Base-by-base conservation (phyloP, 2,113 vertebrate species). In the Pelecanus crispus region DNA sequence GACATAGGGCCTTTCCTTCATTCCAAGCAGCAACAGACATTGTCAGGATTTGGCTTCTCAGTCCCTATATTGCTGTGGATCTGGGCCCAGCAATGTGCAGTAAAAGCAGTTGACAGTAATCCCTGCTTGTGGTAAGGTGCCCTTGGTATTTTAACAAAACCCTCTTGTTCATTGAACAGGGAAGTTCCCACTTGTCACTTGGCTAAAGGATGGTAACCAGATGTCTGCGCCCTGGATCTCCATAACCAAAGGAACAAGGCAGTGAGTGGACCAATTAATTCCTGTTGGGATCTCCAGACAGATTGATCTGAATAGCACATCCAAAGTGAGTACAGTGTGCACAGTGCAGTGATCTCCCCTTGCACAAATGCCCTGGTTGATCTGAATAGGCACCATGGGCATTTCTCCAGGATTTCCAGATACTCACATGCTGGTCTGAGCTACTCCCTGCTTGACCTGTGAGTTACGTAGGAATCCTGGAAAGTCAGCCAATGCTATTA, bases 361-460 rank as follows among this genome's bases (percentile, higher is more conserved):
- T 36, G 25, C 34, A 59, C 62, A 45, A 32, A 72, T 8, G 7
- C 74, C 0, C 0, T 9, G 34, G 36, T 2, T 29, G 61, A 16
- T 45, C 42, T 70, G 9, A 24, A 4, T 4, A 40, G 62, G 20
- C n/a, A 24, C 47, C 0, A 0, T 18, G 32, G 53, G 19, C 29
- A 10, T 68, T 75, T 32, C 74, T 67, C 49, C 36, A 71, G 73
- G 15, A 50, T 52, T 87, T 62, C 63, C 90, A 74, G 70, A 5
- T 17, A 8, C 25, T 84, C 21, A 2, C n/a, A 55, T 68, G 44
- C 78, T 89, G 50, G 6, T 67, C 63, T 53, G n/a, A 87, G 42
- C n/a, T 22, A 15, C 53, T 61, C 40, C 50, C 80, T 72, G 72
- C 58, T 75, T 34, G 45, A 72, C 40, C 62, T 73, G 66, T 24